Conservation (phyloP, 2,888 invertebrate genomes). For the Gerris lacustris region DNA sequence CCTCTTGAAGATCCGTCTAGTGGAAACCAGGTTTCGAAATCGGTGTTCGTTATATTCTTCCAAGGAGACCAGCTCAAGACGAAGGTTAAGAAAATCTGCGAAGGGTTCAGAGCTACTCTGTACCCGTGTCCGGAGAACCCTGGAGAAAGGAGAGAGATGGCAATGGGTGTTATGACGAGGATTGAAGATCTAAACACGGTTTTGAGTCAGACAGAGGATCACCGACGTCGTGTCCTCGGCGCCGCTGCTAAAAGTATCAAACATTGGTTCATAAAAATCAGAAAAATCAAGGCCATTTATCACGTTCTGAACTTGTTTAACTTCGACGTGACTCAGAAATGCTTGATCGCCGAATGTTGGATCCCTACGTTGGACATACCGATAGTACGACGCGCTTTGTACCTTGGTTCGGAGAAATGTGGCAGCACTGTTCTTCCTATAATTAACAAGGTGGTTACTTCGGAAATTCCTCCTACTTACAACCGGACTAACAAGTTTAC, state of each 20-base stretch:
- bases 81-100: conserved; percentile 62
- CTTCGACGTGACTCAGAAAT: conserved; percentile 79
- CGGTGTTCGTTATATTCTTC: conserved; percentile 57
- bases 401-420: conserved; percentile 59
- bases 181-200: conserved; percentile 61
- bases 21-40: conserved; percentile 80
- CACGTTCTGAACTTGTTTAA: conserved; percentile 84
- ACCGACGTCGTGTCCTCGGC: conserved; percentile 67
- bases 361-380: conserved; percentile 59
- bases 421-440: too few species aligned
- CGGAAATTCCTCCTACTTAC: not conserved
- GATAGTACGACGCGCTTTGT: conserved; percentile 63
- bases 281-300: conserved; percentile 85
- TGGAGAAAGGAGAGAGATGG: conserved; percentile 58
- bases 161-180: conserved; percentile 55
- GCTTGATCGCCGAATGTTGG: conserved; percentile 82
- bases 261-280: conserved; percentile 73
- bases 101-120: conserved; percentile 61
- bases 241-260: conserved; percentile 77
- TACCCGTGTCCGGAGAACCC: conserved; percentile 66
- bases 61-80: conserved; percentile 63
- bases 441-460: conserved; percentile 37
- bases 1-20: conserved; percentile 67
- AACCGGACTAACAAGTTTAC: not conserved
- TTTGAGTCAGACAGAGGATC: conserved; percentile 74